Base-by-base conservation (phyloP, 2,888 invertebrate species). In the Eupithecia dodoneata region DNA sequence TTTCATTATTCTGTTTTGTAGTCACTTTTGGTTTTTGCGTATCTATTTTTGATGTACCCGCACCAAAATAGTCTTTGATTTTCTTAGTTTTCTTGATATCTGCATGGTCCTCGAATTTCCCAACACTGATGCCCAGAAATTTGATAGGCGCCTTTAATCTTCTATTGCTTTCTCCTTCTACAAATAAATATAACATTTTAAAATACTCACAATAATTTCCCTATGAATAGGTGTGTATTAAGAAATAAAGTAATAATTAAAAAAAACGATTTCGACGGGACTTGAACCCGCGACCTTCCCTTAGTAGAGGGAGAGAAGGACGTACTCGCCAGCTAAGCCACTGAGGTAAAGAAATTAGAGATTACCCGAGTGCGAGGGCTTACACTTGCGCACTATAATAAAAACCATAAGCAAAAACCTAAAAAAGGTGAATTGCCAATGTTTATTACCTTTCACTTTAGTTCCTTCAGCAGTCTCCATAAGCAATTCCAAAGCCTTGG, bases 101-200 rank as follows among this genome's bases (percentile, higher is more conserved):
- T 72, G 92, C 81, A 73, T 91, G 90, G 71, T 96, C 96, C 89
- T 97, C 96, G 90, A 98, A 98, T 88, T 98, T 98, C 0, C 97
- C 96, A 15, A 97, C 97, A 86, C 97, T 97, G n/a, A 98, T 95
- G 0, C 97, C 97, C 30, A 98, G 91, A 89, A 96, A 97, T 79
- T 96, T 96, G 18, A 98, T 95, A 0, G 96, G 95, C 82, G 96
- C 89, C 87, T 90, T 93, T 70, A 95, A 84, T 82, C 83, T 89
- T 83, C 93, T 89, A 73, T 94, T 92, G 10, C 72, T 71, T 84
- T 93, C 94, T 52, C 83, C 87, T 82, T 91, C 94, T 95, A 84
- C 66, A 93, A 93, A 44, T 66, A 13, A 74, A 81, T 69, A 55
- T n/a, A 75, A 78, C 76, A 59, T 41, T n/a, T 2, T 44, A 69